Evolutionary conservation across 2,888 invertebrate genomes (phyloP).

Genomic region (Lochmaea capreae): DNA sequence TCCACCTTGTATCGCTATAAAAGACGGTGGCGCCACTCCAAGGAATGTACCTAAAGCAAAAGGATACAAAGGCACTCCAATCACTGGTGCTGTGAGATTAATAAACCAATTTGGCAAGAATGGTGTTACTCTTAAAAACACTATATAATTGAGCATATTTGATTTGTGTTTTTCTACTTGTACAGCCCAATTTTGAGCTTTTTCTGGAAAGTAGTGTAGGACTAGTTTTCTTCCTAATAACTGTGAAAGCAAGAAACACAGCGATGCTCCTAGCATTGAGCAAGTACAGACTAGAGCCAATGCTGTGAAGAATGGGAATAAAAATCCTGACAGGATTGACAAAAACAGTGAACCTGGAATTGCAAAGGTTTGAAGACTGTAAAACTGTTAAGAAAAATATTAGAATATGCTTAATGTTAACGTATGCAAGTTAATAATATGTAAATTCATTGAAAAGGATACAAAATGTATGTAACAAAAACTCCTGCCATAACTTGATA

Average conservation of each 20-base stretch:
- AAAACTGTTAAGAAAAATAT: conserved; percentile 59
- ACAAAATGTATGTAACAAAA: conserved; percentile 95
- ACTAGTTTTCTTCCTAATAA: conserved; percentile 86
- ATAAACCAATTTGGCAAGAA: conserved; percentile 99
- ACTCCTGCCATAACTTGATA: conserved; percentile 91
- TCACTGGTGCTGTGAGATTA: conserved; percentile 95
- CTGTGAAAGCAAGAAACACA: conserved; percentile 94
- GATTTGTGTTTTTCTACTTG: conserved; percentile 88
- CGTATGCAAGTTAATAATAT: too few species aligned
- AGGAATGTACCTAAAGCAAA: conserved; percentile 97
- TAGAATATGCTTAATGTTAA: neutral
- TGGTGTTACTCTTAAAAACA: conserved; percentile 97
- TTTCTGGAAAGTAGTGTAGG: conserved; percentile 82
- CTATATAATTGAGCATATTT: conserved; percentile 93
- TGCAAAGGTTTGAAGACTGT: conserved; percentile 97
- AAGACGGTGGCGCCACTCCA: conserved; percentile 96
- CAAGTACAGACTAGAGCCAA: conserved; percentile 90
- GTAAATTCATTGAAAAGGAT: conserved; percentile 75
- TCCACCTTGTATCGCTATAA: conserved; percentile 97
- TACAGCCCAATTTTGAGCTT: conserved; percentile 85
- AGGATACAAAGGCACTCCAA: conserved; percentile 92
- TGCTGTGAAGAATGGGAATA: conserved; percentile 94
- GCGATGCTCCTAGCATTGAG: conserved; percentile 94
- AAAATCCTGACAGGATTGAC: conserved; percentile 95
- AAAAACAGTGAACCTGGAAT: conserved; percentile 99